Percentiles rank a stretch among this genome's conserved stretches.
Evolutionary conservation across 2,888 invertebrate species (phyloP).

Genomic region (Chloroclystis v-ata): DNA sequence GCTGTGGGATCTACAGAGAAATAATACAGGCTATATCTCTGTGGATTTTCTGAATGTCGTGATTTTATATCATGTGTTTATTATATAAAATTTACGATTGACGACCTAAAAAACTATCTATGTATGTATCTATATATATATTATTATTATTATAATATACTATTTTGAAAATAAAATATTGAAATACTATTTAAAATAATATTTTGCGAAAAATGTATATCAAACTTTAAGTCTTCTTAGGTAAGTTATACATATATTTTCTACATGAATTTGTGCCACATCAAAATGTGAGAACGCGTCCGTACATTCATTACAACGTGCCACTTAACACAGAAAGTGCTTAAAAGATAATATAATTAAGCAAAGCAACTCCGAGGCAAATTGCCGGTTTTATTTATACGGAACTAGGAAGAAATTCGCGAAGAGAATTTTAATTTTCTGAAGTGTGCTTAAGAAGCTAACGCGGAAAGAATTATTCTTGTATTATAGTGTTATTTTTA

Average conservation of each 20-base stretch:
- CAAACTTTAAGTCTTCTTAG: too few relatives aligned
- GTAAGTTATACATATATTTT: background rate
- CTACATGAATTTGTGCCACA: conserved; percentile 21
- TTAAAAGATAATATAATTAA: conserved; percentile 54
- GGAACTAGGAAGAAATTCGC: conserved; percentile 45
- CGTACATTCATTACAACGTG: conserved; percentile 47
- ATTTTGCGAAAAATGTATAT: too few relatives aligned
- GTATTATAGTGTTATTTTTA: background rate
- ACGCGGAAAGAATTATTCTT: conserved; percentile 1
- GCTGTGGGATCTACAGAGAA: conserved; percentile 3
- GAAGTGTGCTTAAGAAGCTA: conserved; percentile 22
- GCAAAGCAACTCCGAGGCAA: conserved; percentile 56
- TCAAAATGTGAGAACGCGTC: conserved; percentile 24
- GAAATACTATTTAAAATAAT: too few relatives aligned
- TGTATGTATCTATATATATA: too few relatives aligned
- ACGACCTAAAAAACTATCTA: too few relatives aligned
- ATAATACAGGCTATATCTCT: too few relatives aligned
- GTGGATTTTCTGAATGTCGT: too few relatives aligned
- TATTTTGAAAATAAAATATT: too few relatives aligned
- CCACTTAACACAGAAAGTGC: conserved; percentile 44
- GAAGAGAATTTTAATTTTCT: conserved; percentile 64
- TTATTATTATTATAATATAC: too few relatives aligned
- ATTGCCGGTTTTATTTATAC: conserved; percentile 58
- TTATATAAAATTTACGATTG: too few relatives aligned
- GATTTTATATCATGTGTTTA: too few relatives aligned